Evolutionary conservation across 1,140 invertebrate genomes (phyloP), one percentile per base, ranked within the genome.

Genomic region (Sarcophaga peregrina): DNA sequence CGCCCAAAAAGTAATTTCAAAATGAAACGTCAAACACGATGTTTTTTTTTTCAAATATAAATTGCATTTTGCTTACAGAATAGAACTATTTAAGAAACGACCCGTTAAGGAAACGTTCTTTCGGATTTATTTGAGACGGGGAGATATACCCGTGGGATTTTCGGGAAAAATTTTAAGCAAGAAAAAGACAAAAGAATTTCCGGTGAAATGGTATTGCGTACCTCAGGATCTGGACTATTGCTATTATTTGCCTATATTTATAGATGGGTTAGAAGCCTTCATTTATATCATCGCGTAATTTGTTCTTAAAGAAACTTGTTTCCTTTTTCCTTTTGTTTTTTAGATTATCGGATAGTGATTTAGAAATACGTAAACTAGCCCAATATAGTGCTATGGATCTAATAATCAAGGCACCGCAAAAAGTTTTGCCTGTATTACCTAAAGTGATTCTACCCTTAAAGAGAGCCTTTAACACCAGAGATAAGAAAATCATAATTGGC

Each of bases 401-500:
- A 25, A 88, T 89, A 95, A 98, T 89, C 93, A 98, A 95, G 48
- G 93, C 95, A 83, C 96, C 96, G 0, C 94, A 96, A 8, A 97
- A 89, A 91, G 94, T 98, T 76, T 92, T 98, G 11, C 96, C 97
- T 0, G 96, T 98, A 46, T 93, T 99, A 52, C 97, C 97, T 2
- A 96, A 97, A 88, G 91, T 99, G 6, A 97, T 99, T 84, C 95
- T 97, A 85, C 97, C 97, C 0, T 95, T 99, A 75, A 98, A 98
- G 93, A 95, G 97, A 87, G 96, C 96, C 9, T 91, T 97, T 50
- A 95, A 95, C 89, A 96, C 95, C 0, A 93, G 94, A 87, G 94
- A 95, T 86, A 92, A 93, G 3, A 91, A 92, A 80, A 94, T 97
- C 25, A 93, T 97, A 83, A 95, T 95, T 82, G 93, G 92, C 0